Conservation (phyloP, 1,140 invertebrate genomes). For the Caenorhabditis brenneri region DNA sequence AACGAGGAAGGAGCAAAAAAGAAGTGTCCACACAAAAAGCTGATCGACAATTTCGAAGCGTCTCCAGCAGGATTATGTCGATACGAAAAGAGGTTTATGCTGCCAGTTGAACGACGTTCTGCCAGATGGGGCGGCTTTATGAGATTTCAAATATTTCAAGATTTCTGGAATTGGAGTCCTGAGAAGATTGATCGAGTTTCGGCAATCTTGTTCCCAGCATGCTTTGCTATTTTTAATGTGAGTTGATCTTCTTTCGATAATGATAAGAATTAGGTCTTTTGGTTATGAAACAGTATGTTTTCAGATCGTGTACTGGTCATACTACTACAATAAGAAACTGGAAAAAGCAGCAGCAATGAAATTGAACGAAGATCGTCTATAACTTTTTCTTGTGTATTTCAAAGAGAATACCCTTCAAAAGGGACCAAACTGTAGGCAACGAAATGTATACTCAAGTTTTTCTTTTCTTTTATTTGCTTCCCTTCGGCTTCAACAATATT, state of each 20-base stretch:
- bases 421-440: neutral
- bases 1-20: conserved; percentile 53
- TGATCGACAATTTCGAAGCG: conserved; percentile 46
- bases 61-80: conserved; percentile 60
- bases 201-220: conserved; percentile 61
- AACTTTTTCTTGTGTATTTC: neutral
- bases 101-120: conserved; percentile 58
- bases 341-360: conserved; percentile 22
- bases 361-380: conserved; percentile 22
- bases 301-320: conserved; percentile 60
- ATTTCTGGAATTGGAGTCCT: conserved; percentile 59
- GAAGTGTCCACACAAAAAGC: conserved; percentile 44
- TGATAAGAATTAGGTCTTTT: no score
- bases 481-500: neutral
- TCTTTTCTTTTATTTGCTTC: neutral
- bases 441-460: conserved; percentile 16
- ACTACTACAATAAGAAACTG: conserved; percentile 52
- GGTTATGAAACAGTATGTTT: neutral
- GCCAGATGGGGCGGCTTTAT: neutral
- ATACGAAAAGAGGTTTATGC: conserved; percentile 66
- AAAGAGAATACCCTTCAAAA: conserved; percentile 6
- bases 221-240: conserved; percentile 60
- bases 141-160: conserved; percentile 9
- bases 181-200: conserved; percentile 65
- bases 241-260: neutral